These are phyloP conservation scores for Aphrophora alni DNA, from an alignment of 2,888 invertebrate species.

Conservation along the genomic window DNA sequence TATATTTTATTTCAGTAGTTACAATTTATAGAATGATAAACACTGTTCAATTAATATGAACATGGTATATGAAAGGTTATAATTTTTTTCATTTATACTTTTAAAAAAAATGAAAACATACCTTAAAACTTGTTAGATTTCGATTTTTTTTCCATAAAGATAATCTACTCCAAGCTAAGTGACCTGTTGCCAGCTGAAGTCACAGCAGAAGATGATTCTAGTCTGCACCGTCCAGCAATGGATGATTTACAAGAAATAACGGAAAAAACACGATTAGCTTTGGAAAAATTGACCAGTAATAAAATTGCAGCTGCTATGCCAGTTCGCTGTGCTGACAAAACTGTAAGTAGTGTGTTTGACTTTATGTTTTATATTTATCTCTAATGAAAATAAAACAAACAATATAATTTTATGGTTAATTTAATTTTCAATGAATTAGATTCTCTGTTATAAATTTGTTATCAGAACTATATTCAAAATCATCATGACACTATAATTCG, in stretches of 20 bases:
- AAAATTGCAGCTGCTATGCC: constrained; percentile 98
- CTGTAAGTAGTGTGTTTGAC: constrained; percentile 60
- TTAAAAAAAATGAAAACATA: too few relatives aligned
- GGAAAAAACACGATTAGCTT: constrained; percentile 84
- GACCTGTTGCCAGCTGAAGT: constrained; percentile 93
- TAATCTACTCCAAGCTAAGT: constrained; percentile 92
- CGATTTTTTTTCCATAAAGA: constrained; percentile 59
- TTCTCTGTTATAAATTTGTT: too few relatives aligned
- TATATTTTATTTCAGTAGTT: too few relatives aligned
- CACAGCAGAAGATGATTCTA: constrained; percentile 86
- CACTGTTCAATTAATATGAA: too few relatives aligned
- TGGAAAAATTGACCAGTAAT: constrained; percentile 85
- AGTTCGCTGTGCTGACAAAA: constrained; percentile 92
- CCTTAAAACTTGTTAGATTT: not conserved
- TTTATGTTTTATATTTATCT: not conserved
- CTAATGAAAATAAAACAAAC: too few relatives aligned
- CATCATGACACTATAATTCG: too few relatives aligned
- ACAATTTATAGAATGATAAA: too few relatives aligned
- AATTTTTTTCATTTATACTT: too few relatives aligned
- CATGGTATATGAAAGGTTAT: too few relatives aligned
- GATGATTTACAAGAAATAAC: constrained; percentile 89
- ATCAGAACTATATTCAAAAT: too few relatives aligned
- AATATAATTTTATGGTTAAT: too few relatives aligned
- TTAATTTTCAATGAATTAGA: too few relatives aligned
- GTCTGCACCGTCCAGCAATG: constrained; percentile 86